Evolutionary conservation across 2,113 vertebrate genomes (phyloP).

Genomic region (Rhinopomastus cyanomelas): DNA sequence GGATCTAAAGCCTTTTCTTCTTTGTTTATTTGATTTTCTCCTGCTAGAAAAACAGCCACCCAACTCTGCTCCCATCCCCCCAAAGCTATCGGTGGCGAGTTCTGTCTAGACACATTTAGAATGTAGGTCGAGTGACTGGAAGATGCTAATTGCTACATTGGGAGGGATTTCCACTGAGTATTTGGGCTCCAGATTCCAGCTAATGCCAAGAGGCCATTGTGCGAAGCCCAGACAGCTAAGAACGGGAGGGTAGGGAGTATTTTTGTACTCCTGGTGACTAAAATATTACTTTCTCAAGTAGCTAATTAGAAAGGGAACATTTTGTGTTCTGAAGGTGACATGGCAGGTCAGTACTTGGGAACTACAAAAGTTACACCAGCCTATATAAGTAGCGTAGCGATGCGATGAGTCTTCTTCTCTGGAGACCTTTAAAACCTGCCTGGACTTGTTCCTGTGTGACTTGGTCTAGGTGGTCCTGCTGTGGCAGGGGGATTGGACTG

Average conservation of each 20-base stretch:
- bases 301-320: constrained; percentile 64
- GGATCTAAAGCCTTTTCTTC: neutral
- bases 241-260: constrained; percentile 38
- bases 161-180: constrained; percentile 61
- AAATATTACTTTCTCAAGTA: constrained; percentile 64
- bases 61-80: neutral
- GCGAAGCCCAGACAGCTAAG: constrained; percentile 6
- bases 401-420: too few relatives aligned
- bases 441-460: too few relatives aligned
- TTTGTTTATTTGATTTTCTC: neutral
- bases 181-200: constrained; percentile 56
- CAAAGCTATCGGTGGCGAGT: neutral
- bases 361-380: neutral
- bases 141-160: constrained; percentile 32
- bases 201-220: constrained; percentile 54
- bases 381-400: neutral
- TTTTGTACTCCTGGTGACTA: constrained; percentile 49
- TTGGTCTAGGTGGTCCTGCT: too few relatives aligned
- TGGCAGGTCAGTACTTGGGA: constrained; percentile 46
- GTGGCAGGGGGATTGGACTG: too few relatives aligned
- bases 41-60: neutral
- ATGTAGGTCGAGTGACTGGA: constrained; percentile 61
- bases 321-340: constrained; percentile 62
- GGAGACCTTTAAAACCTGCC: too few relatives aligned
- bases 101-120: constrained; percentile 46